Evolutionary conservation across 30 jellyfish, hydroid and myxozoan genomes (phyloP).

Genomic region (Cassiopea xamachana): DNA sequence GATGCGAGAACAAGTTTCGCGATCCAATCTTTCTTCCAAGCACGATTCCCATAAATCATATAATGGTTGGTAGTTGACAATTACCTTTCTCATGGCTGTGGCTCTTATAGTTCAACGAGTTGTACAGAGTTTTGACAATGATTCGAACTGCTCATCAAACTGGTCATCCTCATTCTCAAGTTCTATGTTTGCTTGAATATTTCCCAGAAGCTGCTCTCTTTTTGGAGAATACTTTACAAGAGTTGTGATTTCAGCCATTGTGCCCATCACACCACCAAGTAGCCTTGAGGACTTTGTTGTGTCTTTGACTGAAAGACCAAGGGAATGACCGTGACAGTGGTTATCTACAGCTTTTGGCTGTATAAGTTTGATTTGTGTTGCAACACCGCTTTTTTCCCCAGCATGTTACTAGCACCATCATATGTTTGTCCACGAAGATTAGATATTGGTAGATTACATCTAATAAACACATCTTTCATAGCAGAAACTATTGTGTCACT

Average conservation of each 20-base stretch:
- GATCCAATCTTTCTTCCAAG: no score
- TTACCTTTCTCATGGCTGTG: no score
- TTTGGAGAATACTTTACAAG: slow-evolving; percentile 37
- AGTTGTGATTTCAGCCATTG: slow-evolving; percentile 20
- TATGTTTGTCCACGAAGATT: neutral
- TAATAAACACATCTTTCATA: neutral
- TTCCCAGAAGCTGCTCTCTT: neutral
- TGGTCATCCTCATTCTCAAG: no score
- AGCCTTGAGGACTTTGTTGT: slow-evolving; percentile 40
- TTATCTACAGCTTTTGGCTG: slow-evolving; percentile 67
- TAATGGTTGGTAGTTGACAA: no score
- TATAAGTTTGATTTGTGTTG: slow-evolving; percentile 11
- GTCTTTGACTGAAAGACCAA: slow-evolving; percentile 51
- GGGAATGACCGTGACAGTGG: slow-evolving; percentile 33
- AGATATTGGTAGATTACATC: neutral
- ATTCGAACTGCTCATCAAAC: no score
- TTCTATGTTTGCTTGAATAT: no score
- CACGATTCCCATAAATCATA: no score
- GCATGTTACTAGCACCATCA: neutral
- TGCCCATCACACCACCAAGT: slow-evolving; percentile 46
- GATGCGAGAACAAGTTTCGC: no score
- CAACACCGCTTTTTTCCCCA: neutral
- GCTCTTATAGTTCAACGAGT: no score
- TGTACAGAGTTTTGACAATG: neutral
- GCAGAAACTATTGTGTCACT: neutral